These are phyloP conservation scores for Agrilus biguttatus DNA, from an alignment of 2,888 invertebrate species.

Conservation along the genomic window DNA sequence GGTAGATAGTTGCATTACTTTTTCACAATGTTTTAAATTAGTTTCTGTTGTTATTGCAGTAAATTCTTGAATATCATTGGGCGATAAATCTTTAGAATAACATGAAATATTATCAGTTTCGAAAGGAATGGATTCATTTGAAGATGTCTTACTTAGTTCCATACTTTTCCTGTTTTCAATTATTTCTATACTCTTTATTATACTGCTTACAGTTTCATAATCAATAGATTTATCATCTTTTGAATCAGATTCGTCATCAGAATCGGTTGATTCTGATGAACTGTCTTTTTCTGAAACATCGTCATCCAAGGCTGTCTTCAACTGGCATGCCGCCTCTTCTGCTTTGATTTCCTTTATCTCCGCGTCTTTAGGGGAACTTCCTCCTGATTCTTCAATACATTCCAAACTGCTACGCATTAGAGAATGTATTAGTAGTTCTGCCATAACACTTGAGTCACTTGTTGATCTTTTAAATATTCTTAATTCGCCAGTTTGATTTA, in stretches of 20 bases:
- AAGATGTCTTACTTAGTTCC: no score
- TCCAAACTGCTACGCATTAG: constrained; percentile 45
- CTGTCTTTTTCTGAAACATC: constrained; percentile 6
- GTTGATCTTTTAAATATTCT: constrained; percentile 31
- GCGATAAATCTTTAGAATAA: no score
- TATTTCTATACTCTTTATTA: no score
- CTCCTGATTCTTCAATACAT: constrained; percentile 35
- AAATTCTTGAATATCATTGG: no score
- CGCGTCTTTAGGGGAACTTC: no score
- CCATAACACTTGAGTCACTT: constrained; percentile 44
- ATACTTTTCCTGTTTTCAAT: no score
- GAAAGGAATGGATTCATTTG: no score
- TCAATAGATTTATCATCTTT: constrained; percentile 9
- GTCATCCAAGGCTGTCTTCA: constrained; percentile 3
- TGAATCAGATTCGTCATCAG: constrained; percentile 33
- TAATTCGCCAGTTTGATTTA: constrained; percentile 28
- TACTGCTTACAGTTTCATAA: background rate
- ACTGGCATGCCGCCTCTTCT: constrained; percentile 4
- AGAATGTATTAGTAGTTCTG: constrained; percentile 49
- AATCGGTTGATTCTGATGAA: constrained; percentile 10
- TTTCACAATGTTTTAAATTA: no score
- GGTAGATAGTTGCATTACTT: no score
- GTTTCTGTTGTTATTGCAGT: no score
- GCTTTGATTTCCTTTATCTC: background rate
- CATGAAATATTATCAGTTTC: no score